Evolutionary conservation across 2,113 vertebrate genomes (phyloP).

Genomic region (Grammomys dolichurus): DNA sequence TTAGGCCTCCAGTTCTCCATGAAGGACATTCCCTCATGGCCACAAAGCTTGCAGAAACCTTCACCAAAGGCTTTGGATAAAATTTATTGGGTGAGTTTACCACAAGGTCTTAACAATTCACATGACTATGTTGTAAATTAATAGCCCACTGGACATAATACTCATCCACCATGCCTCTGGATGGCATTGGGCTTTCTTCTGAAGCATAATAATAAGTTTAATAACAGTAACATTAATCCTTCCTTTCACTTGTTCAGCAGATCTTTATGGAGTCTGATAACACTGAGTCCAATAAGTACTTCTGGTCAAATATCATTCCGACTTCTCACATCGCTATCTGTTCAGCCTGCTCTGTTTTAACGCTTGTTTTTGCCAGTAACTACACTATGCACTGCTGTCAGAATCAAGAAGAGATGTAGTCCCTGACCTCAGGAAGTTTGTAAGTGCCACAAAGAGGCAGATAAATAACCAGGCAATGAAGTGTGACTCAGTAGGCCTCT

Average conservation of each 20-base stretch:
- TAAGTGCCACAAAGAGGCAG: not conserved
- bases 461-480: not conserved
- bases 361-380: not conserved
- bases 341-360: not conserved
- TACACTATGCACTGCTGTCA: not conserved
- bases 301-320: not conserved
- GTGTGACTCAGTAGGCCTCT: not conserved
- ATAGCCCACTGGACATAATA: not conserved
- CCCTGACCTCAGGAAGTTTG: not conserved
- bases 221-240: not conserved
- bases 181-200: not conserved
- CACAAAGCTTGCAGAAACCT: not conserved
- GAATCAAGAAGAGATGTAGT: not conserved
- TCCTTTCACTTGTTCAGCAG: not conserved
- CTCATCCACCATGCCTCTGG: not conserved
- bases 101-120: not conserved
- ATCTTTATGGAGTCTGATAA: not conserved
- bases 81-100: constrained; percentile 23
- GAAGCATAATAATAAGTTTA: not conserved
- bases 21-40: not conserved
- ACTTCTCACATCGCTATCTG: not conserved
- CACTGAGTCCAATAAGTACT: not conserved
- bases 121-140: constrained; percentile 10
- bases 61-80: constrained; percentile 41
- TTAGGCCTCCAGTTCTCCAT: not conserved